Evolutionary conservation across 2,797 vertebrate species (phyloP).

Genomic region (Mormyrops attenuatus): DNA sequence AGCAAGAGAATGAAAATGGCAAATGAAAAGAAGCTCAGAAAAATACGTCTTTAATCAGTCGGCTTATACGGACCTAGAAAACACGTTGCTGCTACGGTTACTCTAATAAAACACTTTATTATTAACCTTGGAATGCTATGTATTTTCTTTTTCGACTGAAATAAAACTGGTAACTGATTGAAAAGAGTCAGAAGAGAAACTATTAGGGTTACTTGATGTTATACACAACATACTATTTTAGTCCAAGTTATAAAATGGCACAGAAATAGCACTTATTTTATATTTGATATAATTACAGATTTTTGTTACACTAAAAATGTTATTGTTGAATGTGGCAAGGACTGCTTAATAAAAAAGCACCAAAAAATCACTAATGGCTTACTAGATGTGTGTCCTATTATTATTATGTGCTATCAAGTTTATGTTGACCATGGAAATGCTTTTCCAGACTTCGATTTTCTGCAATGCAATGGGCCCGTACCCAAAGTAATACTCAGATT

Average conservation of each 20-base stretch:
- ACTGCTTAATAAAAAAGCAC: neutral
- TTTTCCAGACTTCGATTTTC: neutral
- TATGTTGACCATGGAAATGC: neutral
- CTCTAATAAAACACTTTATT: constrained; percentile 55
- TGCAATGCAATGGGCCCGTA: neutral
- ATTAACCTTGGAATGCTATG: constrained; percentile 16
- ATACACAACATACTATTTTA: neutral
- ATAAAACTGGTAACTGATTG: neutral
- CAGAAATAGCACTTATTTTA: neutral
- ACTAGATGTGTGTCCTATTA: neutral
- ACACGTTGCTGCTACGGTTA: constrained; percentile 54
- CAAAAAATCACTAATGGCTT: neutral
- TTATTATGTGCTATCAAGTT: neutral
- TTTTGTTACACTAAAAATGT: neutral
- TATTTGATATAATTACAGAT: neutral
- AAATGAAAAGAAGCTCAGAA: neutral
- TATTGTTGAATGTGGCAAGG: neutral
- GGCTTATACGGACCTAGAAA: neutral
- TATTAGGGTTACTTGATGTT: neutral
- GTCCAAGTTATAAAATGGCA: neutral
- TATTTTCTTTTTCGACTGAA: neutral
- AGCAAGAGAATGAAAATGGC: neutral
- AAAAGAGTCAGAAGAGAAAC: neutral
- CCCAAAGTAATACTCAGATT: neutral
- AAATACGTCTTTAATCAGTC: neutral